Percentiles rank a stretch among this genome's conserved stretches.
phyloP scores from a whole-genome alignment of 2,888 invertebrate species.

The Halictus ligatus region DNA sequence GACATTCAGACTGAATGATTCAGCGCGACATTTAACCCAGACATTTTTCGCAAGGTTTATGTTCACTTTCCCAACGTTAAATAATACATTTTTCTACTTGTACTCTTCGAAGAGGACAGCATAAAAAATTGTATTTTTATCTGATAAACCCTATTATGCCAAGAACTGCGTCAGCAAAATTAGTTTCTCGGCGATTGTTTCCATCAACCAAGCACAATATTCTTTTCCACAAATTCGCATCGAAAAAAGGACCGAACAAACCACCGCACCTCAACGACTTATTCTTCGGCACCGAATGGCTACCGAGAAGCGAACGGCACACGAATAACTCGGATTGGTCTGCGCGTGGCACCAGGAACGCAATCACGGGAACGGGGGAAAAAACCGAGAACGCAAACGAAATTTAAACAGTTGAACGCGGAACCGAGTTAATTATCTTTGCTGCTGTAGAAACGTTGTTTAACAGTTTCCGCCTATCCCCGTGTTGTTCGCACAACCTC shows the following conservation, averaged over 20 bases:
- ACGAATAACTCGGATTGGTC: neutral
- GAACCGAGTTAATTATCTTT: conserved; percentile 59
- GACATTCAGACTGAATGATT: too few species aligned
- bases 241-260: neutral
- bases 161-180: neutral
- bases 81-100: too few species aligned
- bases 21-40: too few species aligned
- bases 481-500: conserved; percentile 24
- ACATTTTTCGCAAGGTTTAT: too few species aligned
- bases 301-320: neutral
- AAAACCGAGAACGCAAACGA: conserved; percentile 5
- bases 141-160: neutral
- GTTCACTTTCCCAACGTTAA: too few species aligned
- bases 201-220: neutral
- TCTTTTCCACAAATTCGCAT: neutral
- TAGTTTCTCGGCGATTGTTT: neutral
- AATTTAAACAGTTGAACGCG: conserved; percentile 19
- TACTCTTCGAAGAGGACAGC: too few species aligned
- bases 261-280: too few species aligned
- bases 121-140: too few species aligned
- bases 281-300: neutral
- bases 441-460: conserved; percentile 55
- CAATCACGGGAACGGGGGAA: conserved; percentile 16
- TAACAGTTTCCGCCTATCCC: conserved; percentile 35
- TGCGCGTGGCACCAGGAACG: neutral